These are phyloP conservation scores for Aspidapion aeneum DNA, from an alignment of 2,888 invertebrate species.

Conservation along the genomic window DNA sequence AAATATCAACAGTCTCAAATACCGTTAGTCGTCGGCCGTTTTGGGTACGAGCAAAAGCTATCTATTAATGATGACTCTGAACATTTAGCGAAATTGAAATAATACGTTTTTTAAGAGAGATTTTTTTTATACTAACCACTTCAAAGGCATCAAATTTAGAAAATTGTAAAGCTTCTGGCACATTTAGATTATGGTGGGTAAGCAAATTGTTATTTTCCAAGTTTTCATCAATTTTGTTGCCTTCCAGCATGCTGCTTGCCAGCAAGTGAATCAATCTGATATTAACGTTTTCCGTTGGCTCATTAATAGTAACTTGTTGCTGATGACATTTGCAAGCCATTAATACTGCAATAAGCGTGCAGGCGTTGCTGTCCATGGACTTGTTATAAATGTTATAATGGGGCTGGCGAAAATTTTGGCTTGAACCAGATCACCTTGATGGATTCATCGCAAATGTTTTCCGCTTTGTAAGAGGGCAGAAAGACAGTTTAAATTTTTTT, in stretches of 20 bases:
- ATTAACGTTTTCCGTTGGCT: slow-evolving; percentile 32
- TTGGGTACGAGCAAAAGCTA: too few species aligned
- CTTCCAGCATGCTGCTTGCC: slow-evolving; percentile 55
- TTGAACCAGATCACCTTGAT: slow-evolving; percentile 53
- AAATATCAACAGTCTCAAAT: too few species aligned
- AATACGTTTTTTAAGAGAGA: too few species aligned
- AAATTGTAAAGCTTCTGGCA: slow-evolving; percentile 53
- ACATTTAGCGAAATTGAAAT: too few species aligned
- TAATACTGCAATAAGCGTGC: too few species aligned
- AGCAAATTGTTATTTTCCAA: slow-evolving; percentile 46
- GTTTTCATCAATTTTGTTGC: slow-evolving; percentile 55
- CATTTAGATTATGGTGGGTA: slow-evolving; percentile 50
- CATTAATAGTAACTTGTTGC: slow-evolving; percentile 35
- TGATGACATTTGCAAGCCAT: slow-evolving; percentile 48
- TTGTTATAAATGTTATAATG: slow-evolving; percentile 51
- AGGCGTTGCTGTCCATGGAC: slow-evolving; percentile 56
- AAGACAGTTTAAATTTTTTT: too few species aligned
- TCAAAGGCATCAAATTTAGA: slow-evolving; percentile 42
- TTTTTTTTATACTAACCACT: too few species aligned
- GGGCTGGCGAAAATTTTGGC: slow-evolving; percentile 56
- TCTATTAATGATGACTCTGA: too few species aligned
- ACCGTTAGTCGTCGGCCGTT: too few species aligned
- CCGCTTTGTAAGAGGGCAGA: slow-evolving; percentile 43
- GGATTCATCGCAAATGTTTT: slow-evolving; percentile 34
- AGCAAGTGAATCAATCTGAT: slow-evolving; percentile 48